Evolutionary conservation across 2,888 invertebrate genomes (phyloP).

Genomic region (Aphidius colemani): DNA sequence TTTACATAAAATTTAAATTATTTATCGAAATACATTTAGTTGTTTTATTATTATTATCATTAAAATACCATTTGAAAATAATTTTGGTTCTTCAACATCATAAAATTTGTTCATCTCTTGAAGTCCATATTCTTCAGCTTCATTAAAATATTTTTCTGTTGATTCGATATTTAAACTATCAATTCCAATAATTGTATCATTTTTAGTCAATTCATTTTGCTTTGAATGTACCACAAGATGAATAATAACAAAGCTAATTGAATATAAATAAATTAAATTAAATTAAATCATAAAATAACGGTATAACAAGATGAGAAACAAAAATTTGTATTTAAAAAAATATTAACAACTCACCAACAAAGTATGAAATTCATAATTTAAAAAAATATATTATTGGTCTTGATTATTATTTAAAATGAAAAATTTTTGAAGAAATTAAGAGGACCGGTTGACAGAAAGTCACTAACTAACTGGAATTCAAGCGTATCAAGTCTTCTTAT

Average conservation of each 20-base stretch:
- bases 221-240: conserved; percentile 12
- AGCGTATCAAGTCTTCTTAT: conserved; percentile 49
- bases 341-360: background rate
- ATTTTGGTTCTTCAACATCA: conserved; percentile 65
- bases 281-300: conserved; percentile 1
- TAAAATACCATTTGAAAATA: conserved; percentile 53
- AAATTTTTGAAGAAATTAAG: background rate
- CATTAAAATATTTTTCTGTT: conserved; percentile 61
- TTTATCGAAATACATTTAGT: background rate
- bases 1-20: conserved; percentile 48
- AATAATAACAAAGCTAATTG: conserved; percentile 8
- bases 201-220: background rate
- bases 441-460: conserved; percentile 41
- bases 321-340: too few species aligned
- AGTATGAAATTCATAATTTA: too few species aligned
- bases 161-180: background rate
- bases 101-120: conserved; percentile 71
- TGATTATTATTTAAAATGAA: too few species aligned
- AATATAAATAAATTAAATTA: background rate
- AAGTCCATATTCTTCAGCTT: conserved; percentile 72
- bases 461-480: conserved; percentile 47
- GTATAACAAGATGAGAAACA: background rate
- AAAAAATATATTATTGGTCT: too few species aligned
- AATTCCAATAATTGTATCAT: background rate
- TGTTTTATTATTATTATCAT: conserved; percentile 12